Evolutionary conservation across 2,888 invertebrate genomes (phyloP).

Genomic region (Athalia cordata): DNA sequence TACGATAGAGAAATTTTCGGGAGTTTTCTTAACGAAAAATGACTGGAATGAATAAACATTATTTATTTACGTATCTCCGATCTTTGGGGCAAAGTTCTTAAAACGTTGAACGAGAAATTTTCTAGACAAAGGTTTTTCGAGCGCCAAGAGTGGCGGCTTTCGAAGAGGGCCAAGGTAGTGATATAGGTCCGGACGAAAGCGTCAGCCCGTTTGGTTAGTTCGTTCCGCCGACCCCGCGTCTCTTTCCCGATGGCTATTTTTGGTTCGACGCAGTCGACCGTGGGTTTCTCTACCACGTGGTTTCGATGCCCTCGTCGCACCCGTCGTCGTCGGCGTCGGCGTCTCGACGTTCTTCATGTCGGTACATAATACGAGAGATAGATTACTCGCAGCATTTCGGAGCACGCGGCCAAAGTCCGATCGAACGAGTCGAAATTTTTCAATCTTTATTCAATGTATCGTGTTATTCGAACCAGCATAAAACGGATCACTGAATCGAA

Average conservation of each 20-base stretch:
- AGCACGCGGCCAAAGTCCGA: too few relatives aligned
- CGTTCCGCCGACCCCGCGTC: background rate
- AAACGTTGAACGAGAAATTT: background rate
- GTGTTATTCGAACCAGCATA: too few relatives aligned
- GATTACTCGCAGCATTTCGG: too few relatives aligned
- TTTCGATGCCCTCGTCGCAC: background rate
- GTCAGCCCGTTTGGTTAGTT: background rate
- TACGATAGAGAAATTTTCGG: too few relatives aligned
- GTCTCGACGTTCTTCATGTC: slow-evolving; percentile 3
- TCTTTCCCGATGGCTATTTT: slow-evolving; percentile 33
- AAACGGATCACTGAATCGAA: too few relatives aligned
- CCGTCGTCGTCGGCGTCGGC: slow-evolving; percentile 17
- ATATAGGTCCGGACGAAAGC: slow-evolving; percentile 40
- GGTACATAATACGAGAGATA: background rate
- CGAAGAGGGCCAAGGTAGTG: slow-evolving; percentile 42
- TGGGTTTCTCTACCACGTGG: slow-evolving; percentile 27
- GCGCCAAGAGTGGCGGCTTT: background rate
- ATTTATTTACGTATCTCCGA: too few relatives aligned
- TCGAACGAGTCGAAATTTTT: too few relatives aligned
- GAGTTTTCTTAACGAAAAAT: background rate
- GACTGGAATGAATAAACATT: background rate
- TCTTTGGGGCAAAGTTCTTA: background rate
- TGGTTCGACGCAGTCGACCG: slow-evolving; percentile 39
- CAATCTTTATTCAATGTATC: too few relatives aligned
- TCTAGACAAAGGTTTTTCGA: background rate